phyloP scores from a whole-genome alignment of 2,113 vertebrate species.

The Mirounga angustirostris region DNA sequence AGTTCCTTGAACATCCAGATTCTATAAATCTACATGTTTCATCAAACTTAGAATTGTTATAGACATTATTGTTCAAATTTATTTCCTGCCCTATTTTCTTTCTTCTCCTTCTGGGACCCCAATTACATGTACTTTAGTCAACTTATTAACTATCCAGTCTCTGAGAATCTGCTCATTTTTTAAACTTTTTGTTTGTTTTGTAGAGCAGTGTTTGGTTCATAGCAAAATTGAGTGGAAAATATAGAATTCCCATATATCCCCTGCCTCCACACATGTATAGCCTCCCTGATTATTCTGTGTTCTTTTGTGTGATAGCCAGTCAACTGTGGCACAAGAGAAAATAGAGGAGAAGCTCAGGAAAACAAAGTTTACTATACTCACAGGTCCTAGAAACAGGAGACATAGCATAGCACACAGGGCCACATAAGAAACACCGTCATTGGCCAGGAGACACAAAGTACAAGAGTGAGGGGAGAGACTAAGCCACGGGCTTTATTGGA shows the following conservation, averaged over 20 bases:
- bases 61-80: background rate
- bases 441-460: background rate
- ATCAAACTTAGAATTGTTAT: constrained; percentile 9
- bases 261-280: background rate
- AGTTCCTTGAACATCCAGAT: background rate
- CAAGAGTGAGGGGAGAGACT: background rate
- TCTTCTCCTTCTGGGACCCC: background rate
- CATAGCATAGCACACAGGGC: background rate
- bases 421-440: background rate
- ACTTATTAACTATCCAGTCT: background rate
- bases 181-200: background rate
- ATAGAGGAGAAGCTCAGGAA: background rate
- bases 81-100: background rate
- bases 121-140: background rate
- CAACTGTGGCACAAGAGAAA: background rate
- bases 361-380: background rate
- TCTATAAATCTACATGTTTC: background rate
- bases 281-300: background rate
- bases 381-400: background rate
- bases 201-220: background rate
- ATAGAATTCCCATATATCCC: background rate
- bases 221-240: background rate
- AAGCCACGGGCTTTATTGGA: background rate
- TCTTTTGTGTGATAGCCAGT: background rate
- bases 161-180: background rate